phyloP scores from a whole-genome alignment of 2,113 vertebrate genomes.

The Epinephelus lanceolatus region DNA sequence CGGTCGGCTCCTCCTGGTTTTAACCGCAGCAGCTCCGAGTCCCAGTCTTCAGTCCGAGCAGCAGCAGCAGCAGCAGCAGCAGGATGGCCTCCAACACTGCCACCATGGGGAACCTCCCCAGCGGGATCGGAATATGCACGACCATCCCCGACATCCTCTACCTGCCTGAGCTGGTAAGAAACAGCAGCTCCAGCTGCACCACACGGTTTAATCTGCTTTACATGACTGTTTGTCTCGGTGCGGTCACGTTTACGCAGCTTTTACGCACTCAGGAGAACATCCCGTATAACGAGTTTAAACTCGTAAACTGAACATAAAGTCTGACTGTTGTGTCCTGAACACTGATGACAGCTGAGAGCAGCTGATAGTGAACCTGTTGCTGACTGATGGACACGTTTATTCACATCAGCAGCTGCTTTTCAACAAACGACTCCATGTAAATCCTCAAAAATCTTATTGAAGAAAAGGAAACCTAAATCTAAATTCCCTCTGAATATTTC shows the following conservation, averaged over 20 bases:
- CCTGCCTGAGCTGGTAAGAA: conserved; percentile 84
- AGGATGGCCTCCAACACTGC: conserved; percentile 76
- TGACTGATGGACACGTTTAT: too few relatives aligned
- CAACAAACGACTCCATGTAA: too few relatives aligned
- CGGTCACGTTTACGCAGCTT: background rate
- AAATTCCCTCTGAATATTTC: too few relatives aligned
- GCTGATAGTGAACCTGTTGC: too few relatives aligned
- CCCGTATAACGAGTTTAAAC: background rate
- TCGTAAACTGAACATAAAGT: too few relatives aligned
- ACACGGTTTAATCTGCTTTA: background rate
- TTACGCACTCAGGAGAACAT: background rate
- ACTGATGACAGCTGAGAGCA: too few relatives aligned
- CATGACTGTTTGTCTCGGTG: background rate
- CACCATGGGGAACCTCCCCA: conserved; percentile 76
- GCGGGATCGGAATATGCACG: conserved; percentile 70
- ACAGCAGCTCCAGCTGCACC: background rate
- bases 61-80: conserved; percentile 14
- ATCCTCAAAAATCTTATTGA: too few relatives aligned
- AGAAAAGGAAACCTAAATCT: too few relatives aligned
- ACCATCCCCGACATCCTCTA: conserved; percentile 84
- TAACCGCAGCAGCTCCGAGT: background rate
- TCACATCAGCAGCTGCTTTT: too few relatives aligned
- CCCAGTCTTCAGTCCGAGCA: conserved; percentile 23
- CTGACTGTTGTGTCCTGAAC: too few relatives aligned
- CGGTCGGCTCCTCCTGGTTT: conserved; percentile 27